Percentiles rank a stretch among this genome's conserved stretches.
phyloP scores from a whole-genome alignment of 2,113 vertebrate genomes.

The Syngnathus typhle region DNA sequence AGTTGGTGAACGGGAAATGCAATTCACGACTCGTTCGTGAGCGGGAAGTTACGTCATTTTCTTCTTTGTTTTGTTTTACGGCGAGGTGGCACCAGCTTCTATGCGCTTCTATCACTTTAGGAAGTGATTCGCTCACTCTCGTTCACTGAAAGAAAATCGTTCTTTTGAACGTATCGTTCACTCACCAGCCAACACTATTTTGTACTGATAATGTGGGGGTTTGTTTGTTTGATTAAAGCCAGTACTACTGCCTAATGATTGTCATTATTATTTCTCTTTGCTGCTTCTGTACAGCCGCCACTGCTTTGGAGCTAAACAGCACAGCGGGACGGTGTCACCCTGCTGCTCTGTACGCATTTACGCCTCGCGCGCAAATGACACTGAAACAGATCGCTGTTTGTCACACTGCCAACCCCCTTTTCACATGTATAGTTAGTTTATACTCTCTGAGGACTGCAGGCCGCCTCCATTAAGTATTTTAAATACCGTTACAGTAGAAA shows the following conservation, averaged over 20 bases:
- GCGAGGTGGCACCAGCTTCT: no score
- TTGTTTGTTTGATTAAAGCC: neutral
- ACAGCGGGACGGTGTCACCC: constrained; percentile 12
- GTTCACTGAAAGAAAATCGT: no score
- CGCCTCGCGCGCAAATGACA: constrained; percentile 9
- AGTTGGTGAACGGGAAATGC: no score
- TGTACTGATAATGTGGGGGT: no score
- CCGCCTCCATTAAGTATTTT: neutral
- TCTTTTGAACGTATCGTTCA: no score
- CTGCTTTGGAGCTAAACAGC: constrained; percentile 6
- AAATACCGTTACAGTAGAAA: neutral
- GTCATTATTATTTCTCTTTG: neutral
- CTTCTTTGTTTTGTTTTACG: no score
- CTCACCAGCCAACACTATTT: no score
- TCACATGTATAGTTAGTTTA: neutral
- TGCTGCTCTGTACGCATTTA: constrained; percentile 18
- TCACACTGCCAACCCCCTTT: constrained; percentile 1
- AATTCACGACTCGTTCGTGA: no score
- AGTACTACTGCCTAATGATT: neutral
- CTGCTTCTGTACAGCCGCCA: neutral
- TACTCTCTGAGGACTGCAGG: neutral
- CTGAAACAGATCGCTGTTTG: constrained; percentile 16
- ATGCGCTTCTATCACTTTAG: no score
- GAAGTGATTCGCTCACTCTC: no score
- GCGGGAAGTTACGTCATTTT: no score